Evolutionary conservation across 1,140 invertebrate genomes (phyloP), one percentile per base, ranked within the genome.

Genomic region (Drosophila rhopaloa): DNA sequence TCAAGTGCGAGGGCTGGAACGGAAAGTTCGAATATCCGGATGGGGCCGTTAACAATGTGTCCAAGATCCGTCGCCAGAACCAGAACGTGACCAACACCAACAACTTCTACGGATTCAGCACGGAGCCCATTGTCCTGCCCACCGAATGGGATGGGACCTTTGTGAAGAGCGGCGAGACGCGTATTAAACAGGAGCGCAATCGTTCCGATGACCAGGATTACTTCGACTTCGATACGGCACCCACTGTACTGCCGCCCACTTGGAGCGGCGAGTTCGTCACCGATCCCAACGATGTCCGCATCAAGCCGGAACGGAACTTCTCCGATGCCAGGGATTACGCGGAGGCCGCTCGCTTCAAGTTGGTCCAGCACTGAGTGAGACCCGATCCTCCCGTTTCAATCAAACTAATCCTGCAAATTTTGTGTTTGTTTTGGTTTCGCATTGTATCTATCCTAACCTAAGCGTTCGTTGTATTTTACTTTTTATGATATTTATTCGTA

Each of bases 1-100:
- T 92, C 44, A 92, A 92, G 59, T 85, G 81, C 40, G 91, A 92
- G 54, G 91, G 91, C n/a, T 92, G 91, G 91, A 85, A 92, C 50
- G 91, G 91, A 8, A 92, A 91, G 57, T 92, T 92, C 14, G 48
- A 77, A 1, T 92, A 91, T 70, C 72, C 70, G 13, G 70, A 89
- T 8, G 91, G 91, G 0, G 65, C 90, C 6, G 76, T 91, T 0
- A 91, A 91, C 43, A 90, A 92, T 48, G 91, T 92, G 8, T 91
- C 91, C 6, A 92, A 91, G 60, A 79, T 91, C 11, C 90, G 90
- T 0, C 90, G 86, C 14, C 76, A 92, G 10, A 92, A 92, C 56
- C 91, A 92, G 55, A 86, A 81, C 38, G 79, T 92, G 5, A 92
- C 91, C 27, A 89, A 92, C 6, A 91, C 91, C 8, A 84, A 66